Evolutionary conservation across 2,113 vertebrate species (phyloP).

Genomic region (Hymenochirus boettgeri): DNA sequence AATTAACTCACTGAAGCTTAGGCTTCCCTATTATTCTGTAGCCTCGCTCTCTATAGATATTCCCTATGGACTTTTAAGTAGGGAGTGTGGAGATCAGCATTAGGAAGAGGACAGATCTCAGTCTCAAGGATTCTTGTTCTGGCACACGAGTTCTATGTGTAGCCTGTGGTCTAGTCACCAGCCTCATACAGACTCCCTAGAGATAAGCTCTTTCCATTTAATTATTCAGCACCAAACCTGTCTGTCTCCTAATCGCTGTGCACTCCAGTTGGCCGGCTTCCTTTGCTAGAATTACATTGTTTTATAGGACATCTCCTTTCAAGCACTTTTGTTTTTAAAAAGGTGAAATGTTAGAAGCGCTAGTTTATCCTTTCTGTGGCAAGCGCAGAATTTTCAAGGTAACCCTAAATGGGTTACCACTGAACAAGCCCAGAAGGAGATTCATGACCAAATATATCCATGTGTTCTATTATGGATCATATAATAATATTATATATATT

Average conservation of each 20-base stretch:
- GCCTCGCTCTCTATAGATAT: not conserved
- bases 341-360: too few relatives aligned
- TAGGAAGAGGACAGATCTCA: not conserved
- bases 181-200: conserved; percentile 28
- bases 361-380: too few relatives aligned
- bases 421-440: too few relatives aligned
- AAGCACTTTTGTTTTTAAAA: too few relatives aligned
- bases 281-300: conserved; percentile 1
- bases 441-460: too few relatives aligned
- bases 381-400: too few relatives aligned
- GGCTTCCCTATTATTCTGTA: not conserved
- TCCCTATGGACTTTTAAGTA: conserved; percentile 23
- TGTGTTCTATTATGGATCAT: too few relatives aligned
- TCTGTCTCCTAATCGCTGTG: conserved; percentile 12
- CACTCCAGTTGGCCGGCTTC: not conserved
- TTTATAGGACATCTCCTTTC: not conserved
- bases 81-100: conserved; percentile 7
- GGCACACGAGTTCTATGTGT: conserved; percentile 35
- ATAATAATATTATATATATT: too few relatives aligned
- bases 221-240: conserved; percentile 26
- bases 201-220: conserved; percentile 15
- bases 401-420: too few relatives aligned
- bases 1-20: too few relatives aligned
- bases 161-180: conserved; percentile 24
- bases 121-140: conserved; percentile 30